Evolutionary conservation across 2,797 vertebrate genomes (phyloP).

Genomic region (Caiman crocodilus): DNA sequence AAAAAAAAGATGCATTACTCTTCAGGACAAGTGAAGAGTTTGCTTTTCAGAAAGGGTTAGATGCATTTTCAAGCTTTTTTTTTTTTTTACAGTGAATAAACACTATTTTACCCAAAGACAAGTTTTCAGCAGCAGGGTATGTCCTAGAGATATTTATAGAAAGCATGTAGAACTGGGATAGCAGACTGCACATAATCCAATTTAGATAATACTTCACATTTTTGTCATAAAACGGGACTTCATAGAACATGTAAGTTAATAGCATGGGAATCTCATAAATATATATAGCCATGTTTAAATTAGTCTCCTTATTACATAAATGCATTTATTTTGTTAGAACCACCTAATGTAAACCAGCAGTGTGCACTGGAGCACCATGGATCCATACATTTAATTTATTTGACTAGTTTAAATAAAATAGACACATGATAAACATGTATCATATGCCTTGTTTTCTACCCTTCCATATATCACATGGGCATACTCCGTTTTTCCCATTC

Average conservation of each 20-base stretch:
- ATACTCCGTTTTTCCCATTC: not conserved
- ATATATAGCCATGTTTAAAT: not conserved
- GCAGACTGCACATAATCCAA: not conserved
- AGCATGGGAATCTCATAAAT: not conserved
- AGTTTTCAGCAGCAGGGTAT: not conserved
- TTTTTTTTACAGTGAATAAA: not conserved
- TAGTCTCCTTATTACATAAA: not conserved
- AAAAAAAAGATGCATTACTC: not conserved
- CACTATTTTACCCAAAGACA: not conserved
- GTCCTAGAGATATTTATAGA: not conserved
- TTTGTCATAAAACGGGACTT: not conserved
- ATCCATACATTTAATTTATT: not conserved
- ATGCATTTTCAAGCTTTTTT: not conserved
- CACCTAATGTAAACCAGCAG: not conserved
- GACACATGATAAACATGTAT: not conserved
- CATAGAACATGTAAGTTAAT: not conserved
- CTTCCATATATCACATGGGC: constrained; percentile 3
- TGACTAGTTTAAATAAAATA: not conserved
- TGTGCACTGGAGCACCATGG: not conserved
- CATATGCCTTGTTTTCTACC: not conserved
- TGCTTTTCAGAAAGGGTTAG: not conserved
- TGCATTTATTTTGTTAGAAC: not conserved
- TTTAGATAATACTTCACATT: not conserved
- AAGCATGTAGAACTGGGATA: not conserved
- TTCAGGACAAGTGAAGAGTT: not conserved